Conservation (phyloP, 2,113 vertebrate genomes). For the Scophthalmus maximus region DNA sequence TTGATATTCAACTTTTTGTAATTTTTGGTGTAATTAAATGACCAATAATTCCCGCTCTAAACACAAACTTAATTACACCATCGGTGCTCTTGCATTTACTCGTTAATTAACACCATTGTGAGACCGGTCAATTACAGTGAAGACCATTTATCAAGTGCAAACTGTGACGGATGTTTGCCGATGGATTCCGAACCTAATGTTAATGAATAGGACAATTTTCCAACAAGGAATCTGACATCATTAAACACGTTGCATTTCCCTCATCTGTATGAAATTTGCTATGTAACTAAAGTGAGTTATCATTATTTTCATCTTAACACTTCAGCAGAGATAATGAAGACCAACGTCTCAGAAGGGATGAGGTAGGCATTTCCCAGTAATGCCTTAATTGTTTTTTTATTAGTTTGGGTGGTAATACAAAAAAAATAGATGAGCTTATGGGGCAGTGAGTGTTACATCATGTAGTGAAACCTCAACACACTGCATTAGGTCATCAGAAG, state of each 20-base stretch:
- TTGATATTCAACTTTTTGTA: no score
- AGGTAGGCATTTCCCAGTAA: not conserved
- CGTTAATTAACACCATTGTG: not conserved
- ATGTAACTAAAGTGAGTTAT: constrained; percentile 11
- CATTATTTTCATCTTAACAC: constrained; percentile 4
- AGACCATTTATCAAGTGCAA: not conserved
- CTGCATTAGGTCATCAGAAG: constrained; percentile 37
- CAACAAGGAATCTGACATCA: constrained; percentile 12
- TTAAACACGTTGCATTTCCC: not conserved
- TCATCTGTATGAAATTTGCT: not conserved
- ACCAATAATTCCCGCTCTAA: no score
- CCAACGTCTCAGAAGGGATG: constrained; percentile 2
- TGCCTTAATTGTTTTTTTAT: constrained; percentile 45
- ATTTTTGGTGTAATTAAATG: no score
- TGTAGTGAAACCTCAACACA: constrained; percentile 13
- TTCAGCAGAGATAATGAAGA: constrained; percentile 29
- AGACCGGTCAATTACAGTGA: not conserved
- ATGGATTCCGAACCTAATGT: not conserved
- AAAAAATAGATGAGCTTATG: constrained; percentile 46
- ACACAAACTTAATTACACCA: not conserved
- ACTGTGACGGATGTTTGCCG: not conserved
- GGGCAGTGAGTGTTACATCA: constrained; percentile 48
- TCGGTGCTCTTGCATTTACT: not conserved
- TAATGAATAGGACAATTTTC: constrained; percentile 2
- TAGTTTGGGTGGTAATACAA: constrained; percentile 39